Base-by-base conservation (phyloP, 2,888 invertebrate genomes). In the Drosophila aldrichi region DNA sequence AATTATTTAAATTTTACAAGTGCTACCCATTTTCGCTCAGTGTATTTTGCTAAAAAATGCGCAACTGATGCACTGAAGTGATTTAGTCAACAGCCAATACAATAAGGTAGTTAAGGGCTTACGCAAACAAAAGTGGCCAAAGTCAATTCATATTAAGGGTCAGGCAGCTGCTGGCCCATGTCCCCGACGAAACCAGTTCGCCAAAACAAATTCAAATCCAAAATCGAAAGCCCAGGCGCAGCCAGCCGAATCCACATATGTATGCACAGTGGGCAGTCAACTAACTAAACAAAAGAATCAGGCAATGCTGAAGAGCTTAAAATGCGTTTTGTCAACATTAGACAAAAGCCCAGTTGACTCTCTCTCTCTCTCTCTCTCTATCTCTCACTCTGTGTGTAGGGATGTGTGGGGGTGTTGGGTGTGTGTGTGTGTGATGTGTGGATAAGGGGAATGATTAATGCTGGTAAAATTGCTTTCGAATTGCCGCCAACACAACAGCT, bases 251-350 rank as follows among this genome's bases (percentile, higher is more conserved):
- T 32, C 49, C 41, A 57, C 29, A 51, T 49, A 54, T 46, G 61
- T 46, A 55, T 68, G 55, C 25, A 54, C 46, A 34, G 58, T 65
- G 67, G 64, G 68, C 65, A 66, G 62, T 69, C 70, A 43, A 69
- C 70, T 70, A 80, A 85, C 74, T 73, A 85, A 89, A 84, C 84
- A 89, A 84, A 79, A 85, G 88, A 73, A 70, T 0, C 25, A 6
- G 82, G 70, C 85, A 73, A 74, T 75, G 74, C 74, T 71, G 75
- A 85, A 90, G 87, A 85, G 90, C 87, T 90, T 91, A 85, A 90
- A 90, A 91, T 91, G 77, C 89, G 90, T 90, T 90, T 91, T 91
- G 90, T 91, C 91, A 90, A 90, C 87, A 91, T 90, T 89, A 83
- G 79, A 48, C 77, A 68, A 72, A 74, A 70, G 70, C 58, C 25